Evolutionary conservation across 2,113 vertebrate species (phyloP).

Genomic region (Cnemophilus loriae): DNA sequence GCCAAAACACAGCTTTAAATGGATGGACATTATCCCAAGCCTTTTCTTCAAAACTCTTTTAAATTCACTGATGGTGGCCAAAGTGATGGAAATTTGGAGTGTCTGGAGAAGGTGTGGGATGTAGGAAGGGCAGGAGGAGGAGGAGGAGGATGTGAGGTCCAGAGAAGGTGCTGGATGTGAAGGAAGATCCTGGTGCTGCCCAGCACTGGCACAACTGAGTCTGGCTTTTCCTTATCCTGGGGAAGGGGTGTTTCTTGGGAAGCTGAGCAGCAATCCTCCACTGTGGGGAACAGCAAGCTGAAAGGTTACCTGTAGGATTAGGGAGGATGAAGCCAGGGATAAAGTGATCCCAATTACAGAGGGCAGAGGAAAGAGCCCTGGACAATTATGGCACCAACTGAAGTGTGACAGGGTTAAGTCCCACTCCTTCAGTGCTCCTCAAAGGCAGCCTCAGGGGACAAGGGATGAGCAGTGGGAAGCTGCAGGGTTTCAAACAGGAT

Average conservation of each 20-base stretch:
- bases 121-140: not conserved
- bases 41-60: not conserved
- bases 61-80: not conserved
- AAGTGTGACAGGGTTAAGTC: not conserved
- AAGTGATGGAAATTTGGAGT: not conserved
- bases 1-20: not conserved
- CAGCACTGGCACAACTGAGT: not conserved
- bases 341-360: slow-evolving; percentile 12
- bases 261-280: not conserved
- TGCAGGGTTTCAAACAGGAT: not conserved
- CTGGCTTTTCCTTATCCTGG: not conserved
- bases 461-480: not conserved
- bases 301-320: not conserved
- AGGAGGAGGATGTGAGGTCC: not conserved
- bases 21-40: not conserved
- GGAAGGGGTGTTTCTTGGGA: not conserved
- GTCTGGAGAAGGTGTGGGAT: not conserved
- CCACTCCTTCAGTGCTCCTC: not conserved
- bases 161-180: not conserved
- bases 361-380: not conserved
- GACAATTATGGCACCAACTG: not conserved
- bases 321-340: not conserved
- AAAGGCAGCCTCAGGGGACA: not conserved
- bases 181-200: not conserved
- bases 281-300: not conserved